A percentile compares a stretch with the other conserved stretches of the same genome.
phyloP scores from a whole-genome alignment of 2,113 vertebrate species.

The Amia ocellicauda region DNA sequence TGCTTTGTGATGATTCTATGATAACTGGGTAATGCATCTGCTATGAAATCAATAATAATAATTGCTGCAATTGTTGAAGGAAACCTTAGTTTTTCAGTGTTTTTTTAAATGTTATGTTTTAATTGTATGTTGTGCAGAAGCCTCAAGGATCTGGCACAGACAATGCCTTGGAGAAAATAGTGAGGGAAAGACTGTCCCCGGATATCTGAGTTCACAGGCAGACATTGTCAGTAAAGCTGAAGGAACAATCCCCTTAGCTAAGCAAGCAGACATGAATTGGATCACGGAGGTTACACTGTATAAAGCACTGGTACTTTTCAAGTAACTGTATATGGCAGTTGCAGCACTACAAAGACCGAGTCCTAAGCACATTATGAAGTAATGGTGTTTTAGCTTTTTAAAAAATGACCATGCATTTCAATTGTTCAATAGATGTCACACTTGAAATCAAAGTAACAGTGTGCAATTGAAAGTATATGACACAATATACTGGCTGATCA shows the following conservation, averaged over 20 bases:
- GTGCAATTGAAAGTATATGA: too few species aligned
- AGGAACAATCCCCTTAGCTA: conserved; percentile 45
- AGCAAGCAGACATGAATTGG: conserved; percentile 44
- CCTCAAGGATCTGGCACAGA: conserved; percentile 36
- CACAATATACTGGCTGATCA: too few species aligned
- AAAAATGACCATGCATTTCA: too few species aligned
- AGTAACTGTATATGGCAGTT: conserved; percentile 39
- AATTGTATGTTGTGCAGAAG: conserved; percentile 50
- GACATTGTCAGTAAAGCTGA: conserved; percentile 17
- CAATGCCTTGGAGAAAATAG: not conserved
- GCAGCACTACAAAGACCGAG: not conserved
- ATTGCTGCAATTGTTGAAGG: too few species aligned
- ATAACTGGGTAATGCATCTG: too few species aligned
- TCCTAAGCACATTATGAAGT: not conserved
- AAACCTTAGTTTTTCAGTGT: conserved; percentile 62
- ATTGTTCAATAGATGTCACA: too few species aligned
- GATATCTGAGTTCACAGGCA: conserved; percentile 33
- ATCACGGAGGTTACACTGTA: conserved; percentile 49
- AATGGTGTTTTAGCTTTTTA: too few species aligned
- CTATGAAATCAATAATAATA: too few species aligned
- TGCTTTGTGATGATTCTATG: too few species aligned
- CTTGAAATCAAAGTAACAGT: too few species aligned
- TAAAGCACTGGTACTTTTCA: conserved; percentile 39
- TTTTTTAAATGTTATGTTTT: conserved; percentile 68
- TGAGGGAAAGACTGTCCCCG: conserved; percentile 7